Base-by-base conservation (phyloP, 1,140 invertebrate species). In the Pentalonia nigronervosa region DNA sequence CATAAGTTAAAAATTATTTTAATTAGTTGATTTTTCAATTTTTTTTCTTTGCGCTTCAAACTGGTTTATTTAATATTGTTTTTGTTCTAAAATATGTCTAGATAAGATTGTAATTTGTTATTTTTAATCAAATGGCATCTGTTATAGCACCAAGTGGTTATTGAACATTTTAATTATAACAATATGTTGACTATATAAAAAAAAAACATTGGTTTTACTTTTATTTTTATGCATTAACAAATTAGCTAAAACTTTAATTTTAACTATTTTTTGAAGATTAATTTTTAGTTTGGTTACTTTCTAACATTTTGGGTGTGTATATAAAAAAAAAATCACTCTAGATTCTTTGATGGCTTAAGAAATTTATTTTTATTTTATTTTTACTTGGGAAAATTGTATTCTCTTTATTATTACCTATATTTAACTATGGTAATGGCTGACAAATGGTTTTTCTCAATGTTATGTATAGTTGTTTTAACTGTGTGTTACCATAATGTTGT, bases 401-500 rank as follows among this genome's bases (percentile, higher is more conserved):
- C 9, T 87, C n/a, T 48, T 84, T 21, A n/a, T 7, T 48, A 23
- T 87, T 87, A 48, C 34, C 50, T 87, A 48, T 21, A 50, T 34
- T 53, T 88, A 88, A n/a, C 2, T 50, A 47, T 53, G 7, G 17
- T 87, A 87, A n/a, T 47, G 21, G 25, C 30, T n/a, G 17, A 45
- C 36, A 45, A 25, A 20, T 48, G 14, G 30, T 34, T 45, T 45
- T 86, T 47, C 25, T 48, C 30, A 87, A 25, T 48, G 30, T 48
- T 87, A 48, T 87, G 30, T 87, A 20, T 87, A 3, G 30, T 87
- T 8, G 7, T 89, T 89, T 89, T 53, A 53, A 89, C 30, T 48
- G 90, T 91, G 90, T 91, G 67, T 91, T 91, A 81, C 56, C 60
- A 76, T 83, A 48, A 91, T 76, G 90, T 91, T 81, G 67, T 92